phyloP scores from a whole-genome alignment of 30 jellyfish, hydroid and myxozoan species.

The Pseudorhiza aurosa region DNA sequence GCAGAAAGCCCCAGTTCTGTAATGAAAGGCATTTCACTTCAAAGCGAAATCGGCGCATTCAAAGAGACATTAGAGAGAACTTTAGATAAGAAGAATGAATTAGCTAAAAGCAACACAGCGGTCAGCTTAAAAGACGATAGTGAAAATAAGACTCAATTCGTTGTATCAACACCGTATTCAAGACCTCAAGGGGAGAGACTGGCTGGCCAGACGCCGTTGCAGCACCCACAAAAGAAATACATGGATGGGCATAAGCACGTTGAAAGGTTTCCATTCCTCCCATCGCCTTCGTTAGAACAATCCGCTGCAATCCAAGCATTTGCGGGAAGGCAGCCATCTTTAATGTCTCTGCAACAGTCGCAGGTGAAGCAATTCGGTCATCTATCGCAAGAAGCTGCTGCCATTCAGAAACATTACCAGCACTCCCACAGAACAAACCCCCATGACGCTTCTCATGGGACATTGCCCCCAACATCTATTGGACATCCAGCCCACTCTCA shows the following conservation, averaged over 20 bases:
- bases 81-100: conserved; percentile 2
- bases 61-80: conserved; percentile 38
- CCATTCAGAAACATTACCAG: conserved; percentile 5
- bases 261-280: not conserved
- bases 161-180: not conserved
- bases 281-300: conserved; percentile 39
- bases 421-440: not conserved
- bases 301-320: conserved; percentile 55
- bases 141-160: not conserved
- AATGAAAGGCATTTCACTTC: conserved; percentile 60
- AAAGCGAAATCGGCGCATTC: conserved; percentile 72
- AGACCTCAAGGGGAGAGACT: not conserved
- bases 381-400: conserved; percentile 12
- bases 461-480: not conserved
- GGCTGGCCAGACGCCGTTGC: not conserved
- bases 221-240: not conserved
- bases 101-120: not conserved
- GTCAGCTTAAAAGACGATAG: not conserved
- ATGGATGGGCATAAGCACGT: conserved; percentile 1
- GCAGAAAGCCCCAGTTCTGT: conserved; percentile 42
- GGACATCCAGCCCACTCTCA: not conserved
- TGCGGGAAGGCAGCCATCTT: conserved; percentile 41
- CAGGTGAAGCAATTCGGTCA: conserved; percentile 18
- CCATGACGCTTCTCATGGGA: not conserved
- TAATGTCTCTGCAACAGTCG: conserved; percentile 42